These are phyloP conservation scores for Pterocles burchelli DNA, from an alignment of 2,113 vertebrate genomes.

Conservation along the genomic window DNA sequence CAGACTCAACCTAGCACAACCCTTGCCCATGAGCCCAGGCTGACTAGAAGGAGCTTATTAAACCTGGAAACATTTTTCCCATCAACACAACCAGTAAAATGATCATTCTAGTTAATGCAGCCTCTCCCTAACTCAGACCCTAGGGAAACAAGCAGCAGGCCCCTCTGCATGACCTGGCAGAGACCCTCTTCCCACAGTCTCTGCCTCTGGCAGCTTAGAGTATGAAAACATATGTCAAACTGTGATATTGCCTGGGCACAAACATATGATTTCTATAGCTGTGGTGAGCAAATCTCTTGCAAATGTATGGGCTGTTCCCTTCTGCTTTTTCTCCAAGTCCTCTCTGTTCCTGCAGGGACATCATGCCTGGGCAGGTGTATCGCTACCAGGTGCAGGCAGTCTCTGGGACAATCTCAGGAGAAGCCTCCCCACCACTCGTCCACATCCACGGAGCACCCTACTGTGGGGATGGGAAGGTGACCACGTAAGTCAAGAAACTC, in stretches of 20 bases:
- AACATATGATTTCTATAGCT: rapidly evolving
- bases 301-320: not conserved
- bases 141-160: not conserved
- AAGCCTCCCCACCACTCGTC: slow-evolving; percentile 81
- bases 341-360: slow-evolving; percentile 79
- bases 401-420: slow-evolving; percentile 78
- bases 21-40: not conserved
- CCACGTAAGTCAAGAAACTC: slow-evolving; percentile 74
- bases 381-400: slow-evolving; percentile 86
- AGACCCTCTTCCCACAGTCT: not conserved
- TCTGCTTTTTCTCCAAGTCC: not conserved
- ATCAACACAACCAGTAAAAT: not conserved
- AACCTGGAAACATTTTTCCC: not conserved
- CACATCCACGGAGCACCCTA: slow-evolving; percentile 84
- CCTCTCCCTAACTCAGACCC: not conserved
- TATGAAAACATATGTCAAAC: not conserved
- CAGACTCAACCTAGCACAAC: not conserved
- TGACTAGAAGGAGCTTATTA: not conserved
- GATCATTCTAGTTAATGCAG: not conserved
- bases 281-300: not conserved
- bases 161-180: not conserved
- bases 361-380: slow-evolving; percentile 80
- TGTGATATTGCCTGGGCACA: not conserved
- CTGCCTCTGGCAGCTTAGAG: not conserved
- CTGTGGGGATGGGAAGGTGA: slow-evolving; percentile 88